These are phyloP conservation scores for Charadrius vociferus DNA, from an alignment of 2,113 vertebrate genomes.

Conservation along the genomic window DNA sequence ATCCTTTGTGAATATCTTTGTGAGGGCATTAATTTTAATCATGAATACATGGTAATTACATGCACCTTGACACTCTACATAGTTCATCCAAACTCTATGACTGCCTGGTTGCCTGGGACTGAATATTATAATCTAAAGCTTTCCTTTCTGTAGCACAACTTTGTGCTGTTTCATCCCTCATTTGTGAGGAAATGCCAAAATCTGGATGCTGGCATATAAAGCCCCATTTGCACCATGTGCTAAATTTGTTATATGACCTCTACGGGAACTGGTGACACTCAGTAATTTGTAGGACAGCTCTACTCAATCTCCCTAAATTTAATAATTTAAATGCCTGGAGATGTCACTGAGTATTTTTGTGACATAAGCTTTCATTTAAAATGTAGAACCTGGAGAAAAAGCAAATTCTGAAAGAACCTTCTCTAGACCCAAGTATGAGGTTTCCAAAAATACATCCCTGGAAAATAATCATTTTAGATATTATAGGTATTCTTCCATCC, in stretches of 20 bases:
- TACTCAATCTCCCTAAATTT: slow-evolving; percentile 4
- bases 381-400: slow-evolving; percentile 32
- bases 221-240: rapidly evolving
- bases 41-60: not conserved
- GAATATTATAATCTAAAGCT: not conserved
- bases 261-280: not conserved
- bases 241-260: not conserved
- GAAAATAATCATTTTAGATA: slow-evolving; percentile 27
- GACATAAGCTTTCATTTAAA: slow-evolving; percentile 4
- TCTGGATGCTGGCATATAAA: not conserved
- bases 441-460: slow-evolving; percentile 21
- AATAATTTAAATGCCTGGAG: slow-evolving; percentile 9
- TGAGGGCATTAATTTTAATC: not conserved
- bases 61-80: not conserved
- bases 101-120: not conserved
- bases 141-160: not conserved
- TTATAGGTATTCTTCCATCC: not conserved
- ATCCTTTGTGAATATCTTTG: not conserved
- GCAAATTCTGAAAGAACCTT: slow-evolving; percentile 1
- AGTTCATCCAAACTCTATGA: not conserved
- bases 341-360: slow-evolving; percentile 6
- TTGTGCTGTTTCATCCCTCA: not conserved
- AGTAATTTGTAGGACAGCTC: not conserved
- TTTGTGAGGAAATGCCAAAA: not conserved
- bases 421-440: not conserved